Percentiles rank a stretch among this genome's conserved stretches.
Conservation (phyloP, 2,113 vertebrate genomes). For the Megaptera novaeangliae region DNA sequence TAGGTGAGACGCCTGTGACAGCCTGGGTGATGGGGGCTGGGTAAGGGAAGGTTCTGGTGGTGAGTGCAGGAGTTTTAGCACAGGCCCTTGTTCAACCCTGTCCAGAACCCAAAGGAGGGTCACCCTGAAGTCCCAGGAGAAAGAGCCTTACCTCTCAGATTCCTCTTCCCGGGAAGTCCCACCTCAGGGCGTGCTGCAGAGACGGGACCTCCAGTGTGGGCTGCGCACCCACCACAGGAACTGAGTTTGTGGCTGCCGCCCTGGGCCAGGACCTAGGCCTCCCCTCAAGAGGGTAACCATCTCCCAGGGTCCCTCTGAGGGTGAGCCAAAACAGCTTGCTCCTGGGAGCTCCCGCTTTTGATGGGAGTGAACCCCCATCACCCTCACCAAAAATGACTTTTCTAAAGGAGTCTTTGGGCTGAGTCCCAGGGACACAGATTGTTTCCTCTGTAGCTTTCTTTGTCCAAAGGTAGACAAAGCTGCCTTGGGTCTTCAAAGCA, state of each 20-base stretch:
- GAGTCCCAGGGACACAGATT: neutral
- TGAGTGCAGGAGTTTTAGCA: neutral
- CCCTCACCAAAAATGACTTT: neutral
- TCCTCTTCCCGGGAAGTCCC: neutral
- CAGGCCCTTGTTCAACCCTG: neutral
- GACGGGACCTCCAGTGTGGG: neutral
- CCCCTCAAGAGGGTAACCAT: neutral
- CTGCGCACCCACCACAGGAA: neutral
- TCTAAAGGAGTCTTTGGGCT: neutral
- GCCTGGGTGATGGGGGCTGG: neutral
- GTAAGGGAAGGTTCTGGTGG: constrained; percentile 4
- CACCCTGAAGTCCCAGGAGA: neutral
- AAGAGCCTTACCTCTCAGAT: neutral
- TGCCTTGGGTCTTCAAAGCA: neutral
- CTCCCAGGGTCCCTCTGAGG: neutral
- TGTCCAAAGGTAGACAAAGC: neutral
- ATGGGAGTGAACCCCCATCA: neutral
- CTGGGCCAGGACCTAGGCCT: neutral
- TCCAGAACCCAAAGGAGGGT: neutral
- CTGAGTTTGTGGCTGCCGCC: neutral
- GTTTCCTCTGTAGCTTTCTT: neutral
- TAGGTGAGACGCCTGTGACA: constrained; percentile 49
- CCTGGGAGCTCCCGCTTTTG: neutral
- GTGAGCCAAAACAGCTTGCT: neutral
- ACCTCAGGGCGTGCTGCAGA: neutral